Conservation (phyloP, 2,113 vertebrate species). For the Alces alces region DNA sequence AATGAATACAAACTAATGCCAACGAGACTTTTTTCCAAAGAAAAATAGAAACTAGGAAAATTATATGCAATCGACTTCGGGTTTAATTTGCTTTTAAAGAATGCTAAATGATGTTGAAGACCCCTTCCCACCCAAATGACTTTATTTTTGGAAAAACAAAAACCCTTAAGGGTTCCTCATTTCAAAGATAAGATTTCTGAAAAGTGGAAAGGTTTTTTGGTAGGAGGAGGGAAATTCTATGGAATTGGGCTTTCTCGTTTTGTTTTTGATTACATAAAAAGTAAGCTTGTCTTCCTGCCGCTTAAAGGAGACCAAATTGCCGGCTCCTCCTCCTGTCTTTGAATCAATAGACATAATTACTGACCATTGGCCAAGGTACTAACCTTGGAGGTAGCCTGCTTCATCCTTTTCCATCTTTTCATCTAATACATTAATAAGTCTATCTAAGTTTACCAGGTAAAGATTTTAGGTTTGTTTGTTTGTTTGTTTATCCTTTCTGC, state of each 20-base stretch:
- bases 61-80: not conserved
- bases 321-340: not conserved
- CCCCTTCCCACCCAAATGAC: not conserved
- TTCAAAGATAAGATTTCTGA: not conserved
- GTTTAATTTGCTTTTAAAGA: not conserved
- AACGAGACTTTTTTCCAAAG: slow-evolving; percentile 10
- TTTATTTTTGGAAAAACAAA: not conserved
- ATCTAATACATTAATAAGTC: not conserved
- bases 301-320: not conserved
- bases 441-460: not conserved
- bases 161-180: not conserved
- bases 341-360: not conserved
- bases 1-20: not conserved
- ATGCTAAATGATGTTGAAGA: not conserved
- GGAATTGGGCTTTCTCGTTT: not conserved
- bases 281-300: not conserved
- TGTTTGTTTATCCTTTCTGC: not conserved
- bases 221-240: not conserved
- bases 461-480: not conserved
- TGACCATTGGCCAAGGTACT: not conserved
- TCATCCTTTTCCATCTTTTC: not conserved
- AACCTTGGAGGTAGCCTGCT: not conserved
- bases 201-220: not conserved
- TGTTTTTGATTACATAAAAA: not conserved
- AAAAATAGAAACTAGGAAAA: not conserved